A percentile compares a stretch with the other conserved stretches of the same genome.
Conservation (phyloP, 2,113 vertebrate species). For the Indri indri region DNA sequence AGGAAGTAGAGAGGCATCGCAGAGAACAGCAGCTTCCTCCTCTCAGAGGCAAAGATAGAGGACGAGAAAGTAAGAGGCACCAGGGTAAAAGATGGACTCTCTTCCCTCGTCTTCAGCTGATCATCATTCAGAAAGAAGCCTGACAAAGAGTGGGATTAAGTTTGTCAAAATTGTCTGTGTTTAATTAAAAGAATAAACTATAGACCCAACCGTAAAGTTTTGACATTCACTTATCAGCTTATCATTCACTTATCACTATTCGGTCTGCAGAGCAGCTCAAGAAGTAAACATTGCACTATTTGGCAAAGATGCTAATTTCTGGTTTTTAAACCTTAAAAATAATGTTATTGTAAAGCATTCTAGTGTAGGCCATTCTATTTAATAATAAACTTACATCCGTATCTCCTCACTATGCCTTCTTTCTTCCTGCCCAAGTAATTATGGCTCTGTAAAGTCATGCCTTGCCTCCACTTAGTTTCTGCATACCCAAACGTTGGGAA, state of each 20-base stretch:
- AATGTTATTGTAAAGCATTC: neutral
- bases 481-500: neutral
- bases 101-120: neutral
- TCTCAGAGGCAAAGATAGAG: slow-evolving; percentile 94
- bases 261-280: neutral
- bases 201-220: neutral
- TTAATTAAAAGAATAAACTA: neutral
- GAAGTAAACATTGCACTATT: neutral
- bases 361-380: neutral
- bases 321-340: neutral
- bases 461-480: neutral
- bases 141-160: neutral
- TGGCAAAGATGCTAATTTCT: neutral
- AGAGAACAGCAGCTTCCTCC: slow-evolving; percentile 94
- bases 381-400: neutral
- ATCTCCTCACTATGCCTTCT: neutral
- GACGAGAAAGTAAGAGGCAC: slow-evolving; percentile 94
- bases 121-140: neutral
- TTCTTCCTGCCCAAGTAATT: neutral
- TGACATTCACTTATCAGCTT: neutral
- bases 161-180: slow-evolving; percentile 15
- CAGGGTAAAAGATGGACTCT: slow-evolving; percentile 52
- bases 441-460: neutral
- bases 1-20: slow-evolving; percentile 94
- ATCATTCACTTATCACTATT: too few species aligned